Conservation (phyloP, 1,140 invertebrate genomes). For the Latrodectus geometricus region DNA sequence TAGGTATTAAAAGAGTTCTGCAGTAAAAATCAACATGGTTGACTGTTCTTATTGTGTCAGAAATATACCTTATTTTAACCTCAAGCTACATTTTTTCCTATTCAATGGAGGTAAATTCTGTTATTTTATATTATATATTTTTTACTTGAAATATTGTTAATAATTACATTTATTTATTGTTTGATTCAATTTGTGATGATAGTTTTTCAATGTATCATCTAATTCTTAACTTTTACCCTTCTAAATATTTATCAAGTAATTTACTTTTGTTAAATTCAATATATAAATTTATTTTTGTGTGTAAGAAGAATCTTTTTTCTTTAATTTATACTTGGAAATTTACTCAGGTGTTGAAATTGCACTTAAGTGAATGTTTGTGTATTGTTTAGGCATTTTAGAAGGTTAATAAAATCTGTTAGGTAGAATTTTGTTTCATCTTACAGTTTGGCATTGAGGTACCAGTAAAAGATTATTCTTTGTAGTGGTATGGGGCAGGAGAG, state of each 20-base stretch:
- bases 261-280: not conserved
- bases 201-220: not conserved
- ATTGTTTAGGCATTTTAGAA: no score
- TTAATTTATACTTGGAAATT: no score
- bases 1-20: not conserved
- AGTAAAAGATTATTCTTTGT: no score
- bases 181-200: not conserved
- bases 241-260: not conserved
- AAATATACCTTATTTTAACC: conserved; percentile 28
- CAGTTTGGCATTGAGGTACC: no score
- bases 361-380: no score
- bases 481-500: no score
- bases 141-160: not conserved
- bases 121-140: not conserved
- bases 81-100: conserved; percentile 46
- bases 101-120: conserved; percentile 55
- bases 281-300: no score
- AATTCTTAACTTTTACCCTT: not conserved
- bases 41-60: conserved; percentile 38
- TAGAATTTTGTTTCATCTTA: no score
- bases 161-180: not conserved
- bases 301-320: no score
- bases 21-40: conserved; percentile 32
- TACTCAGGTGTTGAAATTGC: no score
- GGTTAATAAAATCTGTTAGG: no score